Base-by-base conservation (phyloP, 2,113 vertebrate genomes). In the Rutilus rutilus region DNA sequence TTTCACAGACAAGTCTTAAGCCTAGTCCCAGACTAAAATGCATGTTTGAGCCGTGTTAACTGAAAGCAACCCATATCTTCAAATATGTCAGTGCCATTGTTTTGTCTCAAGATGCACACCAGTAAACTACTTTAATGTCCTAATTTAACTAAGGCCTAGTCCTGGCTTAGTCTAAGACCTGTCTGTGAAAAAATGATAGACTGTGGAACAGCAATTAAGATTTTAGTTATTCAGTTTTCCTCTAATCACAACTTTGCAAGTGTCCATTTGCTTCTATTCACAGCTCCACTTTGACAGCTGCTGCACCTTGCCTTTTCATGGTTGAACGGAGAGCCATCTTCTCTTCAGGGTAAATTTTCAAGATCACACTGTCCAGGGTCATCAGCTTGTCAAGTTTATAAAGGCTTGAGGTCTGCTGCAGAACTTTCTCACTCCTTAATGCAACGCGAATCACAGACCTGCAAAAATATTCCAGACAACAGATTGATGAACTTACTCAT, bases 211-310 rank as follows among this genome's bases (percentile, higher is more conserved):
- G 36, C 36, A 73, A 27, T 60, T n/a, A 25, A 14, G 10, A 14
- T 25, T 64, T 64, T 27, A 57, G 19, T 73, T 8, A 30, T 33
- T 47, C 42, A 47, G n/a, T 7, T 6, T 47, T 47, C 42, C 12
- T 47, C 69, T 14, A 15, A 73, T 73, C 23, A n/a, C 39, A 47
- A 74, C 11, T 23, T 25, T 74, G 71, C 14, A 42, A 39, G 4
- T 71, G 36, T 71, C 67, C 67, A 33, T 33, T 27, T 33, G 45
- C 75, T 47, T 77, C 45, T 25, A n/a, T 42, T 10, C 36, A 50
- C 21, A 77, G 6, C 50, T 76, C 25, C 73, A 27, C 73, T 21
- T 21, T 77, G 75, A 77, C 75, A 77, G 75, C 75, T 54, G 75
- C 27, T 52, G 50, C 75, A 50, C 42, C n/a, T n/a, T 27, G 47